Percentiles rank a stretch among this genome's conserved stretches.
Conservation (phyloP, 1,140 invertebrate species). For the Drosophila sp. region DNA sequence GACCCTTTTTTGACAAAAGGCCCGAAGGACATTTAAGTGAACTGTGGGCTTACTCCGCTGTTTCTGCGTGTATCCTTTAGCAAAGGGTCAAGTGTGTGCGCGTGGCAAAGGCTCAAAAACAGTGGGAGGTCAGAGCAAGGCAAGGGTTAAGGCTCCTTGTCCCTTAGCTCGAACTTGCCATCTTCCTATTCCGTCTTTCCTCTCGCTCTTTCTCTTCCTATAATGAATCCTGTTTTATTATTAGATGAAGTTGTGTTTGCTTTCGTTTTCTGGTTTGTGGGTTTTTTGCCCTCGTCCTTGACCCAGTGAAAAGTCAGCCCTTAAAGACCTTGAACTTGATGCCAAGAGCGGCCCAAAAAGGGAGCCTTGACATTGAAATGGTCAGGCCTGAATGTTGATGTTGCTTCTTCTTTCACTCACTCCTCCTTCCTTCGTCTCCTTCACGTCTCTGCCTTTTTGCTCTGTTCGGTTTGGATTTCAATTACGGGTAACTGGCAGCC, state of each 20-base stretch:
- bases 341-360: constrained; percentile 24
- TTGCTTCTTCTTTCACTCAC: constrained; percentile 15
- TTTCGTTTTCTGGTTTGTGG: constrained; percentile 38
- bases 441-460: constrained; percentile 17
- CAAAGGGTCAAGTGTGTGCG: constrained; percentile 75
- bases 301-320: constrained; percentile 37
- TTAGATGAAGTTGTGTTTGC: constrained; percentile 29
- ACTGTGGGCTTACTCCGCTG: not conserved
- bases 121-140: constrained; percentile 15
- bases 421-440: constrained; percentile 15
- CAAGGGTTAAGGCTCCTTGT: constrained; percentile 50
- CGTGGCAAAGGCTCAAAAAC: constrained; percentile 39
- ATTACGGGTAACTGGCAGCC: constrained; percentile 23
- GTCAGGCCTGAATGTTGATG: constrained; percentile 1
- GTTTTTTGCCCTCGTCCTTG: constrained; percentile 50
- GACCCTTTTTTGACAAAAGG: constrained; percentile 29
- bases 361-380: constrained; percentile 46
- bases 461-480: constrained; percentile 52
- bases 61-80: not conserved
- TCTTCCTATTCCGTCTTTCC: not conserved
- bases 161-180: not conserved
- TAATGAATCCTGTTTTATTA: constrained; percentile 72
- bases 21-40: constrained; percentile 58
- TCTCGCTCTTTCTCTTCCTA: constrained; percentile 5
- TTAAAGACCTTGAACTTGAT: constrained; percentile 37